Evolutionary conservation across 2,888 invertebrate species (phyloP), one percentile per base, ranked within the genome.

Genomic region (Nemurella pictetii): DNA sequence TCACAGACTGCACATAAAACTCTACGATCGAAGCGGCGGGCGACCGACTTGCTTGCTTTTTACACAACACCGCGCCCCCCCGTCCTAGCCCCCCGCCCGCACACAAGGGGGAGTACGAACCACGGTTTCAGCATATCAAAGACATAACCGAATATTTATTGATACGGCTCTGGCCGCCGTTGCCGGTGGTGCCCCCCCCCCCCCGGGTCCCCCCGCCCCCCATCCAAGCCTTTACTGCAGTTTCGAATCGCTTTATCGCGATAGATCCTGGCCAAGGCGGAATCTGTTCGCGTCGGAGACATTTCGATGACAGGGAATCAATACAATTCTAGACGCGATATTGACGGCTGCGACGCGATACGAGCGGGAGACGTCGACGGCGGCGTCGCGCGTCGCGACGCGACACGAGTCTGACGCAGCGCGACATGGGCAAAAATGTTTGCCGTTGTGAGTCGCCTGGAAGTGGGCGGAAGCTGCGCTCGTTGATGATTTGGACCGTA

Each of bases 81-180:
- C 9, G 15, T 36, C 36, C 36, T 36, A 7, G 36, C 15, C 75
- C 27, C 28, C 27, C 28, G 4, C 75, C 28, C 27, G 15, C 25
- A 4, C 2, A 20, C 35, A 29, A 20, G 27, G 26, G 80, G 35
- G 26, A 80, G n/a, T 30, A 26, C 32, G 29, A 29, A 30, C 29
- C n/a, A 27, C 78, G 78, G n/a, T 20, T 55, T 55, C 55, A 55
- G 55, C 28, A 78, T 30, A 78, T n/a, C 78, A 78, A 78, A 80
- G 80, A 35, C 80, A 80, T 80, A 80, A 80, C 80, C 80, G 80
- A 30, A 80, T 80, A 80, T 80, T 80, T 80, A 80, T 80, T 80
- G 80, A 80, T 80, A 80, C 78, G 78, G 30, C 27, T 30, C 29
- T 78, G n/a, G n/a, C n/a, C n/a, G n/a, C n/a, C n/a, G n/a, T n/a